phyloP scores from a whole-genome alignment of 2,888 invertebrate genomes.

The Drosophila multiciliata region DNA sequence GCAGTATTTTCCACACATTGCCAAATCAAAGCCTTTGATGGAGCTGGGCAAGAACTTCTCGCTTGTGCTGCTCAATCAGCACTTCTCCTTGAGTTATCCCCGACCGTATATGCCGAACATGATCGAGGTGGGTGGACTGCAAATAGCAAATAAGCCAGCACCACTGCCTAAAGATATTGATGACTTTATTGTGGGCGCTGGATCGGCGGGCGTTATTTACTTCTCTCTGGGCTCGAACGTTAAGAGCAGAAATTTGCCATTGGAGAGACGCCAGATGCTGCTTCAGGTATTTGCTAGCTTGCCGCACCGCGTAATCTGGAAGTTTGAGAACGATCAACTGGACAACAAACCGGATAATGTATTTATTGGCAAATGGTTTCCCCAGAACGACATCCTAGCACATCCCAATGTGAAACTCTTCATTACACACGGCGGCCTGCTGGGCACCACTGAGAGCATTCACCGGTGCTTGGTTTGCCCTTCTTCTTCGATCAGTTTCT shows the following conservation, averaged over 20 bases:
- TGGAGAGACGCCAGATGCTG: constrained; percentile 61
- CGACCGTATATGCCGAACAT: constrained; percentile 83
- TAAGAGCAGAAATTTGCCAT: constrained; percentile 70
- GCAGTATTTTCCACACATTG: constrained; percentile 61
- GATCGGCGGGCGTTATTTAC: constrained; percentile 84
- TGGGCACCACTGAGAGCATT: constrained; percentile 85
- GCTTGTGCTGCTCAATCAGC: constrained; percentile 82
- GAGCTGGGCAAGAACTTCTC: constrained; percentile 75
- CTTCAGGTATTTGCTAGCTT: constrained; percentile 63
- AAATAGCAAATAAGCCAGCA: constrained; percentile 74
- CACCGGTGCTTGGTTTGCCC: constrained; percentile 85
- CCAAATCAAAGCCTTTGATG: constrained; percentile 51
- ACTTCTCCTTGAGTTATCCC: constrained; percentile 78
- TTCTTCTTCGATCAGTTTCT: constrained; percentile 86
- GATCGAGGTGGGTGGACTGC: constrained; percentile 83
- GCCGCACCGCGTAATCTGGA: constrained; percentile 84
- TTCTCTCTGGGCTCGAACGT: constrained; percentile 85
- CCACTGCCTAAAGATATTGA: constrained; percentile 81
- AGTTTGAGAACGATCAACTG: constrained; percentile 83
- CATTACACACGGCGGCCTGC: constrained; percentile 85
- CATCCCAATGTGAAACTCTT: constrained; percentile 85
- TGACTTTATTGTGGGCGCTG: constrained; percentile 83
- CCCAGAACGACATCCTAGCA: constrained; percentile 85
- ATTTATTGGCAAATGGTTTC: constrained; percentile 84
- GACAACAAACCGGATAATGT: constrained; percentile 76